phyloP scores from a whole-genome alignment of 2,797 vertebrate genomes.

The Pogoniulus pusillus region DNA sequence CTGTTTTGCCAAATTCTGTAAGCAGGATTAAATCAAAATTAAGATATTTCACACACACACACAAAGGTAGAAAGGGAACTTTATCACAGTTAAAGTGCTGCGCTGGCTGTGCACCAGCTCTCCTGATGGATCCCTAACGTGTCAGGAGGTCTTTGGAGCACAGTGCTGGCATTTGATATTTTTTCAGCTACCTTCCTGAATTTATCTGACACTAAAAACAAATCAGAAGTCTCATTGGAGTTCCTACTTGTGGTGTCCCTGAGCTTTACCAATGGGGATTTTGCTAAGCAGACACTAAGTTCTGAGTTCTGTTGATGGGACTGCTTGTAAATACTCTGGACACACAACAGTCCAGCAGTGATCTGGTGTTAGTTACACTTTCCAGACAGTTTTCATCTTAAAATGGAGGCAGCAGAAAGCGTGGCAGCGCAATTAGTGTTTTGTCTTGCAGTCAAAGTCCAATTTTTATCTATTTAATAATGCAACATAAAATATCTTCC shows the following conservation, averaged over 20 bases:
- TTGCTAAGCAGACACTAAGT: neutral
- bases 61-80: neutral
- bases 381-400: conserved; percentile 49
- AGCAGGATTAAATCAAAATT: neutral
- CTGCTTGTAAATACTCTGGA: neutral
- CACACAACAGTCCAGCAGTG: neutral
- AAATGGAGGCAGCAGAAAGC: conserved; percentile 50
- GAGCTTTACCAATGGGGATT: neutral
- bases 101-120: neutral
- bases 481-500: conserved; percentile 26
- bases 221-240: neutral
- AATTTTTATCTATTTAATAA: neutral
- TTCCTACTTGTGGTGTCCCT: neutral
- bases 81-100: neutral
- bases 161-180: neutral
- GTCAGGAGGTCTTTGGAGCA: neutral
- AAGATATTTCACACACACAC: neutral
- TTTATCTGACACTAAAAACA: neutral
- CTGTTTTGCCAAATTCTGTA: neutral
- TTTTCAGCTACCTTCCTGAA: neutral
- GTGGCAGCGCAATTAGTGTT: conserved; percentile 36
- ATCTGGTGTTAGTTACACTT: conserved; percentile 10
- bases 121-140: neutral
- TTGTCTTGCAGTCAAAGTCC: conserved; percentile 22
- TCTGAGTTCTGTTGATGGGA: neutral